Conservation (phyloP, 2,797 vertebrate species). For the Girardinus metallicus region DNA sequence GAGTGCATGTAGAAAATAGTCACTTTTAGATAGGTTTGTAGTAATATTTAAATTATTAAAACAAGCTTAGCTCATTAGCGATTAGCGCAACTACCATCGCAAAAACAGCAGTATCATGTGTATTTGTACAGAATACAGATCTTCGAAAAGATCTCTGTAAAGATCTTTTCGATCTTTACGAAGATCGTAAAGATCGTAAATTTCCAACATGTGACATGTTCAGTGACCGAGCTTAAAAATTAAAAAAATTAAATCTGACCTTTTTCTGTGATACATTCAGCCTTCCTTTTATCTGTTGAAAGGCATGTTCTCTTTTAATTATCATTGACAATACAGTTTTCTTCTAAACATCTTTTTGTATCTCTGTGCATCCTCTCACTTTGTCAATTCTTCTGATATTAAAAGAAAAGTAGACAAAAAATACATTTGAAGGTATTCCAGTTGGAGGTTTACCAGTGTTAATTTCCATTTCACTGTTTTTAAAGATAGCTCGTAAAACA, state of each 20-base stretch:
- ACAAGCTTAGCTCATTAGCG: background rate
- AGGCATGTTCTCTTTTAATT: background rate
- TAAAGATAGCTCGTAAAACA: constrained; percentile 2
- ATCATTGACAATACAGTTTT: background rate
- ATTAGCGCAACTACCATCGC: background rate
- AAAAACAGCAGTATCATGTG: background rate
- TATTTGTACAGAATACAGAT: background rate
- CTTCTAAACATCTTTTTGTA: background rate
- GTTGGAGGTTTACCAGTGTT: background rate
- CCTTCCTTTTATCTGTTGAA: background rate
- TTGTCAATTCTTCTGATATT: background rate
- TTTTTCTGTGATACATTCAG: background rate
- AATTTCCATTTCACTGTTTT: constrained; percentile 19
- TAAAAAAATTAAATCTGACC: background rate
- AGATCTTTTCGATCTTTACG: no score
- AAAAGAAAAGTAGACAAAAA: background rate
- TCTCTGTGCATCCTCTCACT: background rate
- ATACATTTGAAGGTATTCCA: background rate
- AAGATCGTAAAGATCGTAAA: no score
- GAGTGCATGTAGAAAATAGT: background rate
- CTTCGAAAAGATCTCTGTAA: no score
- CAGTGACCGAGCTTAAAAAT: background rate
- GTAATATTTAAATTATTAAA: background rate
- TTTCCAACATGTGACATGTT: background rate
- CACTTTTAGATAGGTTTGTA: background rate